Base-by-base conservation (phyloP, 2,797 vertebrate species). In the Spea hammondii region DNA sequence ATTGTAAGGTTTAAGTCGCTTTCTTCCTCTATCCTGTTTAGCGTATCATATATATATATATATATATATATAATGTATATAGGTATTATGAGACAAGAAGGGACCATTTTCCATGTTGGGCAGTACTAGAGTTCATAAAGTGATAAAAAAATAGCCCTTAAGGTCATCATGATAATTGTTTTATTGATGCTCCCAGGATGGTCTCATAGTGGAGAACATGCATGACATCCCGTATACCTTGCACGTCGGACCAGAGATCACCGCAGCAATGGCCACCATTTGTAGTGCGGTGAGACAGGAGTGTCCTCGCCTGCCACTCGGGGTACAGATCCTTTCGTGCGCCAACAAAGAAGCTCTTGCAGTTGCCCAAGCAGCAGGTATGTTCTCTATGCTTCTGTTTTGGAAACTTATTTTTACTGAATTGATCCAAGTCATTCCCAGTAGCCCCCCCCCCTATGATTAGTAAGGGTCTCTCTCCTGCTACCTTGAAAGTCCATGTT, bases 121-220 rank as follows among this genome's bases (percentile, higher is more conserved):
- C 3, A 32, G 32, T 32, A 32, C 32, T 32, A 32, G 32, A 32
- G 32, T 32, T 32, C 3, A 32, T 2, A 32, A 32, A 32, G 32
- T 32, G 2, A 32, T 32, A 32, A 17, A 17, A 17, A 17, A 17
- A 17, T 17, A 17, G 17, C 17, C 32, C 32, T 32, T 32, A 32
- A 32, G 32, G 32, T 32, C 32, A 32, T 32, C 32, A 32, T 32
- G 32, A 32, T 32, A 32, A 32, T 2, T 32, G 32, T 32, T 32
- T 32, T 32, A 3, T 32, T 32, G 53, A 70, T 79, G 60, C 66
- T 83, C 66, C 57, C 86, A 97, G 96, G 95, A 96, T 7, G 95
- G 89, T 5, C 8, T 96, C 80, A 90, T 97, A 5, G 85, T 97
- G 67, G 95, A 97, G 86, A 97, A 97, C 88, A 97, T 95, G 95